Base-by-base conservation (phyloP, 2,797 vertebrate species). In the Amblyraja radiata region DNA sequence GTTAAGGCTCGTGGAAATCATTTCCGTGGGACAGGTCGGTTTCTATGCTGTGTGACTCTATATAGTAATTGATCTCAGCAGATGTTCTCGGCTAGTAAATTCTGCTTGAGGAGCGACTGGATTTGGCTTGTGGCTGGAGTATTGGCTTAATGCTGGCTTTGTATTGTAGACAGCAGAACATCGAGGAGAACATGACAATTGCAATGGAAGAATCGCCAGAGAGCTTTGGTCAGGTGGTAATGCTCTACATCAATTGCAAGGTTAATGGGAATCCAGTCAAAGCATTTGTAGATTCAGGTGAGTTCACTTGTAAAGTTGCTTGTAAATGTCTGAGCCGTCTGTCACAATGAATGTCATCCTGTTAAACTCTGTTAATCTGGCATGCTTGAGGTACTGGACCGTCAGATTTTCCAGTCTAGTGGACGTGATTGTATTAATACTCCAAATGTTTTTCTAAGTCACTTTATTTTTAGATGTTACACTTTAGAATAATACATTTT, bases 161-260 rank as follows among this genome's bases (percentile, higher is more conserved):
- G 71, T 94, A 93, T 96, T 95, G 2, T 95, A 99, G 99, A 96
- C 99, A 99, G 95, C 98, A 99, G 94, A 99, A 99, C 94, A 99
- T 99, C 90, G 99, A 99, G 94, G 99, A 99, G 96, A 99, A 99
- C 94, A 99, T 99, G 99, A 99, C 98, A 0, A 99, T 99, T 95
- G 99, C 99, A 0, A 99, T 99, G 99, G 99, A 99, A 95, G 99
- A 99, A 95, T 98, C 99, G 0, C 99, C 99, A 0, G 99, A 99
- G 96, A 99, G 99, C 95, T 99, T 99, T 94, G 99, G 99, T 93
- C 99, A 99, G 95, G 99, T 99, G 94, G 99, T 99, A 94, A 99
- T 99, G 99, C 98, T 99, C 92, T 99, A 99, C 95, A 99, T 99
- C 95, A 99, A 99, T 97, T 99, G 99, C 97, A 99, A 97, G 97